Conservation (phyloP, 2,113 vertebrate species). For the Hyla sarda region DNA sequence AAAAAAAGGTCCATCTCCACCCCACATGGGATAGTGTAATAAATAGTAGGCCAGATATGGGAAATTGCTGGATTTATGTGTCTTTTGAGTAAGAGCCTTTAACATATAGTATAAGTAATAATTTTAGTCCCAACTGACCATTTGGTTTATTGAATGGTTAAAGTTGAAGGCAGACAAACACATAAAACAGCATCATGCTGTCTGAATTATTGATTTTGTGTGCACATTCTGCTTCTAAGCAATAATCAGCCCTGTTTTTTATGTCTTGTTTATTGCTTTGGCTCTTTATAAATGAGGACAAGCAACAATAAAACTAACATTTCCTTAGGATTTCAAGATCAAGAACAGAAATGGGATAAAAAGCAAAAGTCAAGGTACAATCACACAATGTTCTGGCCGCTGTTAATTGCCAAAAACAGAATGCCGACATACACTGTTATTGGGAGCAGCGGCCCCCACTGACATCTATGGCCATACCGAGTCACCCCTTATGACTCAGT, state of each 20-base stretch:
- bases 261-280: neutral
- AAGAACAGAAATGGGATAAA: too few relatives aligned
- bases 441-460: too few relatives aligned
- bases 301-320: neutral
- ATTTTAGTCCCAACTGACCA: neutral
- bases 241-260: neutral
- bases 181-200: neutral
- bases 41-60: neutral
- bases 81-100: neutral
- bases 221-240: neutral
- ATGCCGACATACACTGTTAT: too few relatives aligned
- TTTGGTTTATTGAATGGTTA: neutral
- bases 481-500: too few relatives aligned
- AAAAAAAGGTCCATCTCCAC: too few relatives aligned
- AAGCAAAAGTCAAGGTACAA: too few relatives aligned
- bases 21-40: too few relatives aligned
- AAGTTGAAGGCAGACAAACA: slow-evolving; percentile 22
- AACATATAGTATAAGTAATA: neutral
- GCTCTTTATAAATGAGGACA: neutral
- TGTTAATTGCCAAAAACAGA: too few relatives aligned
- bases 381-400: too few relatives aligned
- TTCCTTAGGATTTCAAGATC: neutral
- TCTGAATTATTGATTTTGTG: slow-evolving; percentile 34
- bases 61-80: neutral
- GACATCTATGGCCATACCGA: too few relatives aligned